Percentiles rank a stretch among this genome's conserved stretches.
phyloP scores from a whole-genome alignment of 2,888 invertebrate genomes.

The Ceramica pisi region DNA sequence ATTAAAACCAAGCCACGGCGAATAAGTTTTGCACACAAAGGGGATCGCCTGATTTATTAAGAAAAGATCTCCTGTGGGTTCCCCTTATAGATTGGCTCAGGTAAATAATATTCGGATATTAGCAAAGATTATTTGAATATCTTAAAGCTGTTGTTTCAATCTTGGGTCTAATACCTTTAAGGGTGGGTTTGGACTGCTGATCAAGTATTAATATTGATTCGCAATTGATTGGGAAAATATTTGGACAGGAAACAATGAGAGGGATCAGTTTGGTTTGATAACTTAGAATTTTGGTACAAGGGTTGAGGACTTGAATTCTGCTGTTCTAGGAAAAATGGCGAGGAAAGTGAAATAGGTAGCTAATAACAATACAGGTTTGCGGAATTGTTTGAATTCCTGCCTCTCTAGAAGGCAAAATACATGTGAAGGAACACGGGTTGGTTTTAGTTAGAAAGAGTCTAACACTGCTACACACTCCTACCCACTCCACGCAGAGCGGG shows the following conservation, averaged over 20 bases:
- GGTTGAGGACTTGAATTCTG: not conserved
- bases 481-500: no score
- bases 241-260: constrained; percentile 21
- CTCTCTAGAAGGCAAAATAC: no score
- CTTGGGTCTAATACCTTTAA: constrained; percentile 21
- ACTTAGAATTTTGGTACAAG: constrained; percentile 14
- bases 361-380: no score
- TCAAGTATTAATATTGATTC: constrained; percentile 45
- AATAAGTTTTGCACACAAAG: constrained; percentile 49
- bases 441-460: no score
- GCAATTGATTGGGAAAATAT: constrained; percentile 41
- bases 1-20: constrained; percentile 44
- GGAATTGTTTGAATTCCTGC: no score
- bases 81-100: constrained; percentile 34
- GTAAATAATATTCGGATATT: constrained; percentile 46
- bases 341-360: not conserved
- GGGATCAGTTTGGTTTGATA: constrained; percentile 1
- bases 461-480: no score
- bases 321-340: not conserved
- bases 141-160: constrained; percentile 49
- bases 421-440: no score
- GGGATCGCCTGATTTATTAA: constrained; percentile 44
- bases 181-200: constrained; percentile 26
- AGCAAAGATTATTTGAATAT: constrained; percentile 46
- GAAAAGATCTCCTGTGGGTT: constrained; percentile 30